Conservation (phyloP, 2,888 invertebrate genomes). For the Maniola hyperantus region DNA sequence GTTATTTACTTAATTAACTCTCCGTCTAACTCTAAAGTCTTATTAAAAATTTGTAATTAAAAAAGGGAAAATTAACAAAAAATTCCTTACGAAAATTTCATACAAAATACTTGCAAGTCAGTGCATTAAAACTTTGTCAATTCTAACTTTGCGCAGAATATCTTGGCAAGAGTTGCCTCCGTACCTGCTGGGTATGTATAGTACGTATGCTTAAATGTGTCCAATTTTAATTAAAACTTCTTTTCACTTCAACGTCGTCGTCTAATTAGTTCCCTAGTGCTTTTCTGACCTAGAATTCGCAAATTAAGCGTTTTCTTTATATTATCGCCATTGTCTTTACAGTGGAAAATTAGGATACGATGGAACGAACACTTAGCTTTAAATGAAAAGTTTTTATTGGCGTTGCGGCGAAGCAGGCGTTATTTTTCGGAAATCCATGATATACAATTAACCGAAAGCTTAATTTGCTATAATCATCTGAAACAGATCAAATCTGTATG, state of each 20-base stretch:
- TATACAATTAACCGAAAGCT: no score
- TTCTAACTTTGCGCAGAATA: conserved; percentile 15
- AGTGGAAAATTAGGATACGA: conserved; percentile 1
- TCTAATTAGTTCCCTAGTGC: conserved; percentile 32
- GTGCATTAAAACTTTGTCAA: conserved; percentile 33
- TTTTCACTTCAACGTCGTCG: conserved; percentile 24
- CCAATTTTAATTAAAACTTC: conserved; percentile 29
- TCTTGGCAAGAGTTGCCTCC: conserved; percentile 4
- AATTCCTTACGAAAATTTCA: background rate
- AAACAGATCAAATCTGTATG: no score
- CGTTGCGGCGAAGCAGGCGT: no score
- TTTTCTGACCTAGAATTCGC: conserved; percentile 31
- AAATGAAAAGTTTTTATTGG: background rate
- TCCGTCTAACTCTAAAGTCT: background rate
- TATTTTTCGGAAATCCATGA: no score
- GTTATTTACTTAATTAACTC: background rate
- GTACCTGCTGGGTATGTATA: conserved; percentile 6
- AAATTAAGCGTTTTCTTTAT: conserved; percentile 20
- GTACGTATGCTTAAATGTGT: conserved; percentile 7
- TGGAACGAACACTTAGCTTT: background rate
- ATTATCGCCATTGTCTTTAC: conserved; percentile 12
- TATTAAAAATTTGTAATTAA: background rate
- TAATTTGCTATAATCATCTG: no score
- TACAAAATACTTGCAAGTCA: conserved; percentile 7
- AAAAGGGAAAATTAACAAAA: background rate